phyloP scores from a whole-genome alignment of 2,113 vertebrate species.

The Oncorhynchus tshawytscha region DNA sequence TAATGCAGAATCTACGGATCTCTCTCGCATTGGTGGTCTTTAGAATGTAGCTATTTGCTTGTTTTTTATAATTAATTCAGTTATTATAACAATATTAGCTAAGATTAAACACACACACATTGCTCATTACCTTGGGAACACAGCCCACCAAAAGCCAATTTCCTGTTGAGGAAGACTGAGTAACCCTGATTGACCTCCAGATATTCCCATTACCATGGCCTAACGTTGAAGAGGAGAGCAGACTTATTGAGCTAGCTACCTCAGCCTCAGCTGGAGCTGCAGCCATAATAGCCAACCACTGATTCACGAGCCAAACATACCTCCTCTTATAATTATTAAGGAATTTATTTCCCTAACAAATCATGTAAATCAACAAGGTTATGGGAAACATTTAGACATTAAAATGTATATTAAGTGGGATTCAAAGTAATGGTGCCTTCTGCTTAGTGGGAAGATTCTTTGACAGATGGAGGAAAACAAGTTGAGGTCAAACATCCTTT shows the following conservation, averaged over 20 bases:
- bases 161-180: constrained; percentile 77
- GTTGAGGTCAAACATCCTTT: constrained; percentile 27
- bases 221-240: constrained; percentile 74
- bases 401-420: constrained; percentile 39
- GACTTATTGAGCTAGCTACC: constrained; percentile 64
- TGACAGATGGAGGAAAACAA: constrained; percentile 29
- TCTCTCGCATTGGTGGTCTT: constrained; percentile 59
- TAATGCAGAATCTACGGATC: constrained; percentile 32
- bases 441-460: constrained; percentile 30
- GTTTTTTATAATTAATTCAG: constrained; percentile 82
- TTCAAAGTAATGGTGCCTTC: constrained; percentile 37
- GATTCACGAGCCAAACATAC: constrained; percentile 61
- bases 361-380: constrained; percentile 62
- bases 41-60: constrained; percentile 70
- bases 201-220: constrained; percentile 78
- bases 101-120: constrained; percentile 76
- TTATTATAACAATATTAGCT: constrained; percentile 84
- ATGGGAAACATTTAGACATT: constrained; percentile 49
- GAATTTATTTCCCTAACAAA: constrained; percentile 54
- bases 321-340: constrained; percentile 62
- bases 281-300: constrained; percentile 42
- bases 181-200: constrained; percentile 77
- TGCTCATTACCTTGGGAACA: constrained; percentile 81
- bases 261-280: constrained; percentile 60
- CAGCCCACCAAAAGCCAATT: constrained; percentile 79